Evolutionary conservation across 2,113 vertebrate species (phyloP).

Genomic region (Epinephelus moara): DNA sequence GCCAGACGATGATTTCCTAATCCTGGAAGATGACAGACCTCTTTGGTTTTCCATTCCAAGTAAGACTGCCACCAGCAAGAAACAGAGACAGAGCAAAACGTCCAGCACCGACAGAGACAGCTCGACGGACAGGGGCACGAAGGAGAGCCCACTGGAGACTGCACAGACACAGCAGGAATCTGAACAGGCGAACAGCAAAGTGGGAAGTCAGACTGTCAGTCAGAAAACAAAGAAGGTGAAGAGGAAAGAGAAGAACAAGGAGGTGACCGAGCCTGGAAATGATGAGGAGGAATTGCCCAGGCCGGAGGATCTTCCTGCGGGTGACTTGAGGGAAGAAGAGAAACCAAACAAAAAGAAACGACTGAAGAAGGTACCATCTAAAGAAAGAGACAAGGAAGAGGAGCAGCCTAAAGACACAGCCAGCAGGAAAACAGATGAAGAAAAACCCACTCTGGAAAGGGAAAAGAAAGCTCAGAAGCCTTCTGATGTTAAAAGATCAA

Average conservation of each 20-base stretch:
- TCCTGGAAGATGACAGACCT: conserved; percentile 80
- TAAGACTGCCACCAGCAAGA: conserved; percentile 54
- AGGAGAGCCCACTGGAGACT: neutral
- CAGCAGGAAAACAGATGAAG: neutral
- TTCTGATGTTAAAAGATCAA: conserved; percentile 11
- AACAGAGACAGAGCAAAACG: conserved; percentile 20
- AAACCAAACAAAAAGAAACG: conserved; percentile 49
- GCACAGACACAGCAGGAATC: conserved; percentile 20
- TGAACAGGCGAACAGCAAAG: neutral
- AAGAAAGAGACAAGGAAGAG: conserved; percentile 21
- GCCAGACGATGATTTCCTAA: conserved; percentile 81
- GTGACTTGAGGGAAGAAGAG: conserved; percentile 9
- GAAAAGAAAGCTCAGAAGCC: conserved; percentile 30
- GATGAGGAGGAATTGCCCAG: neutral
- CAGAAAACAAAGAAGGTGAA: conserved; percentile 27
- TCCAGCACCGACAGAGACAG: conserved; percentile 40
- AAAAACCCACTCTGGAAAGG: neutral
- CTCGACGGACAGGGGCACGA: conserved; percentile 28
- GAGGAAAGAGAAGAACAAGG: conserved; percentile 1
- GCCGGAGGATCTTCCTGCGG: conserved; percentile 19
- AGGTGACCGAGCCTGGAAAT: neutral
- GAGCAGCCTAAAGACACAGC: neutral
- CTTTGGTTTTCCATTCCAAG: conserved; percentile 71
- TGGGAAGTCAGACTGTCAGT: neutral
- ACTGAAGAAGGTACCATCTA: conserved; percentile 24